A percentile compares a stretch with the other conserved stretches of the same genome.
Evolutionary conservation across 2,888 invertebrate species (phyloP).

Genomic region (Coenonympha arcania): DNA sequence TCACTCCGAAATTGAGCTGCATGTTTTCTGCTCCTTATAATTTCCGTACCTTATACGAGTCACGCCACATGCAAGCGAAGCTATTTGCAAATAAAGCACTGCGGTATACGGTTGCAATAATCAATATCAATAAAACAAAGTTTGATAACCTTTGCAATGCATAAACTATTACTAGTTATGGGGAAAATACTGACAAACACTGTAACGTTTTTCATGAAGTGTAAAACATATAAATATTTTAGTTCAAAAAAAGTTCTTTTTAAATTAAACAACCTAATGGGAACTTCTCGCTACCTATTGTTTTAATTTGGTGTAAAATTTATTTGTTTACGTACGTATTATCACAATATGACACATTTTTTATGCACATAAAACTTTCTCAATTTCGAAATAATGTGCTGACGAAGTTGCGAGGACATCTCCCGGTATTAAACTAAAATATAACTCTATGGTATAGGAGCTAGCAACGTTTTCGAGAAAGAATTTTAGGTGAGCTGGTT

Average conservation of each 20-base stretch:
- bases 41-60: constrained; percentile 1
- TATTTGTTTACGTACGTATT: no score
- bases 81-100: neutral
- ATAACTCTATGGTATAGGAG: no score
- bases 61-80: constrained; percentile 4
- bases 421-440: neutral
- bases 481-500: no score
- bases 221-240: no score
- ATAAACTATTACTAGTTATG: no score
- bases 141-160: neutral
- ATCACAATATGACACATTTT: no score
- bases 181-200: no score
- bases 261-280: no score
- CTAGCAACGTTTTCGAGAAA: no score
- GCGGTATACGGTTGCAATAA: neutral
- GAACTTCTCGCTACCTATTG: no score
- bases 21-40: constrained; percentile 5
- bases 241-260: no score
- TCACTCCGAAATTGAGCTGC: constrained; percentile 11
- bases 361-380: neutral
- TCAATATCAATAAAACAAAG: constrained; percentile 1
- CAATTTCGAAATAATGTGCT: neutral
- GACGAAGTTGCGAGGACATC: neutral
- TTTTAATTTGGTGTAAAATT: neutral
- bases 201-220: no score